Evolutionary conservation across 2,888 invertebrate species (phyloP).

Genomic region (Mallateleia sp.): DNA sequence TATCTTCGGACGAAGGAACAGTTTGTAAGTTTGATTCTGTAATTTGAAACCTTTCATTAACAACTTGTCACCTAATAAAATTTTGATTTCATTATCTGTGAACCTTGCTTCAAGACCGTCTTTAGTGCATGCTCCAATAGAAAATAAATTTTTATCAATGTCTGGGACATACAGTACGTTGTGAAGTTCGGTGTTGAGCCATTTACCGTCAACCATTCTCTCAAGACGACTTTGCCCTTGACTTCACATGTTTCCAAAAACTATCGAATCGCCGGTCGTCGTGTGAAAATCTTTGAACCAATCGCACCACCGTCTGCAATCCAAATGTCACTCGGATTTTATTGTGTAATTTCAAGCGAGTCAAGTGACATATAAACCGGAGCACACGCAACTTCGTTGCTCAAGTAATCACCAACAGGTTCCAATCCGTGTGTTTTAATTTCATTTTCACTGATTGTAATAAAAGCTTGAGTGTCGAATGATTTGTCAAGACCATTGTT

Average conservation of each 20-base stretch:
- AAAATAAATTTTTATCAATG: slow-evolving; percentile 1
- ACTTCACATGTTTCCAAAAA: background rate
- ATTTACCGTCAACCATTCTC: background rate
- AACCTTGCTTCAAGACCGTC: slow-evolving; percentile 42
- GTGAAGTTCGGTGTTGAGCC: background rate
- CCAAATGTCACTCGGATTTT: slow-evolving; percentile 36
- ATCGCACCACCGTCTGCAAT: slow-evolving; percentile 10
- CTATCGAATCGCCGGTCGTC: background rate
- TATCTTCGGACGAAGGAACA: slow-evolving; percentile 16
- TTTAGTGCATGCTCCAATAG: background rate
- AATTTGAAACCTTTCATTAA: slow-evolving; percentile 66
- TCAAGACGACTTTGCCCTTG: background rate
- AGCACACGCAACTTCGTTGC: background rate
- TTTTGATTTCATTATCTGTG: too few species aligned
- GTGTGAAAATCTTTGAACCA: slow-evolving; percentile 11
- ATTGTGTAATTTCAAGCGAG: background rate
- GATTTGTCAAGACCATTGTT: background rate
- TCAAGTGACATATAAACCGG: background rate
- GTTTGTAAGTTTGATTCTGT: too few species aligned
- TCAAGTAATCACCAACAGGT: too few species aligned
- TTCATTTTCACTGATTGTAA: background rate
- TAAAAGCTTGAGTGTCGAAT: slow-evolving; percentile 2
- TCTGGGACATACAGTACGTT: slow-evolving; percentile 4
- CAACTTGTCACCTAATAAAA: background rate
- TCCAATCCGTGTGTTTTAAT: too few species aligned